Percentiles rank a stretch among this genome's conserved stretches.
Conservation (phyloP, 2,888 invertebrate genomes). For the Entomobrya proxima region DNA sequence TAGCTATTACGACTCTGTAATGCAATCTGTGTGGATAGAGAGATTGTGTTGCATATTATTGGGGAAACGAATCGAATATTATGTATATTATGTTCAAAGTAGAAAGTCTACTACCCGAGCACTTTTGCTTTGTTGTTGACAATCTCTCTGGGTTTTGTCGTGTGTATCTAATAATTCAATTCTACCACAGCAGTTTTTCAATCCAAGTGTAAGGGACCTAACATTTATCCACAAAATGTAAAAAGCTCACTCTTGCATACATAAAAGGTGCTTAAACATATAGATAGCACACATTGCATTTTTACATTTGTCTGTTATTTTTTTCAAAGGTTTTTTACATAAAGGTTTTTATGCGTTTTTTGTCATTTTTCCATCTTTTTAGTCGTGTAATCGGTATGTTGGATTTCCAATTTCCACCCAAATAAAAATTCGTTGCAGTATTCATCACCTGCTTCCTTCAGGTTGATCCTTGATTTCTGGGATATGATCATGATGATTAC, state of each 20-base stretch:
- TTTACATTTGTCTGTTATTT: background rate
- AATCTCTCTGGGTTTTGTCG: constrained; percentile 28
- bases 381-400: constrained; percentile 73
- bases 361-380: constrained; percentile 65
- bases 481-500: constrained; percentile 9
- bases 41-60: background rate
- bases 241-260: constrained; percentile 16
- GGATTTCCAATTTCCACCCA: constrained; percentile 75
- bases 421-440: constrained; percentile 75
- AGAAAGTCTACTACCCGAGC: no score
- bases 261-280: constrained; percentile 19
- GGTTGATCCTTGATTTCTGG: constrained; percentile 26
- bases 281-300: background rate
- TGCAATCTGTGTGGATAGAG: no score
- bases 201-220: no score
- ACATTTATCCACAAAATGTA: background rate
- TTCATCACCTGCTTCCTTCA: constrained; percentile 75
- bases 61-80: background rate
- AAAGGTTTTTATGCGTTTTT: constrained; percentile 57
- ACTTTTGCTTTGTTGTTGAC: no score
- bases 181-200: no score
- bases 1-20: constrained; percentile 7
- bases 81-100: no score
- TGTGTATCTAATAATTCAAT: constrained; percentile 48
- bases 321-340: constrained; percentile 22